Base-by-base conservation (phyloP, 2,797 vertebrate species). In the Acanthiza pusilla region DNA sequence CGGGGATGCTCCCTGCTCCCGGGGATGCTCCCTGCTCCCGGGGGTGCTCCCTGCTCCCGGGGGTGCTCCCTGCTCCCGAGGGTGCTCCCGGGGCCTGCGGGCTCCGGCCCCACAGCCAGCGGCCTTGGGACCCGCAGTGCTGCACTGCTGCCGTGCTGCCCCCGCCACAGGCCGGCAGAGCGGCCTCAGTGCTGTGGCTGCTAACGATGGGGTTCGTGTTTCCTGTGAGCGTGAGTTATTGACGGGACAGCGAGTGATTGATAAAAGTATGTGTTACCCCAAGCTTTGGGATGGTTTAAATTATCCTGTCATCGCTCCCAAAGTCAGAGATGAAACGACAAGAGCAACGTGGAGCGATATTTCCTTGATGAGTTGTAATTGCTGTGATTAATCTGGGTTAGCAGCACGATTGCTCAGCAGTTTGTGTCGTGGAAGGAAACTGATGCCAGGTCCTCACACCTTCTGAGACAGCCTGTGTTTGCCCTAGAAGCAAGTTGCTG, bases 391-490 rank as follows among this genome's bases (percentile, higher is more conserved):
- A 72, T 88, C 61, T 32, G 21, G 16, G 47, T 42, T 16, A 57
- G 75, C 12, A 14, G 82, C 0, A 0, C 0, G 0, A 12, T 34
- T 65, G 63, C 63, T 76, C 67, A 42, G 88, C 66, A 66, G 54
- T 68, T 53, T 51, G 67, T 60, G 36, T 77, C 0, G 0, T n/a
- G 32, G 85, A 38, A 50, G 29, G 76, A 36, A 36, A 32, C n/a
- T 8, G 23, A 20, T 67, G 26, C 42, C n/a, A 66, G 0, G 0
- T 79, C 60, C 42, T 38, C 53, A 12, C 30, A 11, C n/a, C 53
- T 55, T 61, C 34, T 58, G 55, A 61, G 32, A 16, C 36, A 73
- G 45, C 36, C 34, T 25, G 26, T 17, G 8, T 47, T 75, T 51
- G 50, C 57, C 13, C 1, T 45, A 40, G 65, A 50, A 61, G 27